These are phyloP conservation scores for Cotesia congregata DNA, from an alignment of 2,888 invertebrate species.

Conservation along the genomic window DNA sequence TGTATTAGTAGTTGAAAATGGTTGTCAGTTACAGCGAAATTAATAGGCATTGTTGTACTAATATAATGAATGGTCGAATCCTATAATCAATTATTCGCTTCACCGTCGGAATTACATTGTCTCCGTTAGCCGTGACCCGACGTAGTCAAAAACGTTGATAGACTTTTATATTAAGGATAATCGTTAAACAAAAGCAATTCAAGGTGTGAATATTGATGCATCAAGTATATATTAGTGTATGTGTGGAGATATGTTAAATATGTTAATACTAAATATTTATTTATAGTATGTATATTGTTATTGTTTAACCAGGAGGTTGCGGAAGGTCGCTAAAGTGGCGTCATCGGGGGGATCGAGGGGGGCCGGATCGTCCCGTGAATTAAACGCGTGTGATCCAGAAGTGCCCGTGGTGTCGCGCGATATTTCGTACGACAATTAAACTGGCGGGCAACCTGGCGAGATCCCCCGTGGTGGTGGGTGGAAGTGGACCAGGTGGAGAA, in stretches of 20 bases:
- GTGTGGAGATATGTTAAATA: no score
- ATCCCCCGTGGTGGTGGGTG: constrained; percentile 66
- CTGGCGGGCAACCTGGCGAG: constrained; percentile 70
- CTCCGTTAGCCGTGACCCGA: constrained; percentile 15
- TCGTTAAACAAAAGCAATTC: neutral
- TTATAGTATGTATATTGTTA: constrained; percentile 9
- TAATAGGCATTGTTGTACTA: constrained; percentile 17
- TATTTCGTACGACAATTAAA: constrained; percentile 63
- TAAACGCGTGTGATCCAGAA: constrained; percentile 48
- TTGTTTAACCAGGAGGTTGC: constrained; percentile 47
- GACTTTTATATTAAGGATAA: neutral
- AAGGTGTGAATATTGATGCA: neutral
- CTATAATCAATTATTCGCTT: constrained; percentile 28
- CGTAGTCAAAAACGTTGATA: constrained; percentile 20
- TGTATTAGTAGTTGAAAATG: constrained; percentile 3
- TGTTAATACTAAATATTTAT: neutral
- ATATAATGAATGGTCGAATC: constrained; percentile 28
- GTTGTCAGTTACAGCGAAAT: constrained; percentile 9
- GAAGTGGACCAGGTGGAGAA: constrained; percentile 56
- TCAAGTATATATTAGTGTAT: neutral
- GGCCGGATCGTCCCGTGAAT: constrained; percentile 52
- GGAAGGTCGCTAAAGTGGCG: constrained; percentile 52
- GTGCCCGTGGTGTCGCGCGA: constrained; percentile 59
- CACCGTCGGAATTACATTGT: constrained; percentile 24
- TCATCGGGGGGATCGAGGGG: constrained; percentile 43